A percentile compares a stretch with the other conserved stretches of the same genome.
phyloP scores from a whole-genome alignment of 2,113 vertebrate genomes.

The Hassar affinis region DNA sequence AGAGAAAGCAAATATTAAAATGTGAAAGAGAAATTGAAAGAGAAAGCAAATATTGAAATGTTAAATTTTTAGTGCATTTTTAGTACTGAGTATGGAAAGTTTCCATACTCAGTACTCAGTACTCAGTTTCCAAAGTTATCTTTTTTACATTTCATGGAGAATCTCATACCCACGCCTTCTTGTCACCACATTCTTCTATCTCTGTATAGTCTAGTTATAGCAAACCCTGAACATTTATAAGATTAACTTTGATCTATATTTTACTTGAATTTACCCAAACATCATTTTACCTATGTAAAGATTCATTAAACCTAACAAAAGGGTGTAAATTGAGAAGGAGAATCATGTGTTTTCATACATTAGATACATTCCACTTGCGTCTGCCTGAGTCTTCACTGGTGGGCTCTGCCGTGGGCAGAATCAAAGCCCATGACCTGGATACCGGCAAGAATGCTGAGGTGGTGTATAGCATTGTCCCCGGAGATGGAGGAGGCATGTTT shows the following conservation, averaged over 20 bases:
- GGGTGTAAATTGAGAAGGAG: not conserved
- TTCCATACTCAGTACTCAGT: too few relatives aligned
- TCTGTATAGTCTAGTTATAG: not conserved
- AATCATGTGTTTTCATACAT: slow-evolving; percentile 12
- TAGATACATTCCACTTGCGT: slow-evolving; percentile 94
- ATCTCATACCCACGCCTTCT: too few relatives aligned
- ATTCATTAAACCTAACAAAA: not conserved
- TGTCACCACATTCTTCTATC: too few relatives aligned
- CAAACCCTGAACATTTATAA: not conserved
- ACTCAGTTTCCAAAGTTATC: too few relatives aligned
- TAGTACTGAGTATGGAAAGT: too few relatives aligned
- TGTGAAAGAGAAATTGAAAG: too few relatives aligned
- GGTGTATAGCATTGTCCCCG: slow-evolving; percentile 93
- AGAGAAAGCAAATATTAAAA: too few relatives aligned
- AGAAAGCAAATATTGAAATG: too few relatives aligned
- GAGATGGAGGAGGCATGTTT: slow-evolving; percentile 92
- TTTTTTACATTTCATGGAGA: not conserved
- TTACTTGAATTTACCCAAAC: not conserved
- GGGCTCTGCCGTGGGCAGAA: slow-evolving; percentile 87
- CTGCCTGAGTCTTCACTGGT: slow-evolving; percentile 89
- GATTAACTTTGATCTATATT: not conserved
- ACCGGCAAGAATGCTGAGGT: slow-evolving; percentile 92
- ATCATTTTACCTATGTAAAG: not conserved
- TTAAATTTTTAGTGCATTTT: too few relatives aligned
- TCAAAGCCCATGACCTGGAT: slow-evolving; percentile 94